phyloP scores from a whole-genome alignment of 23 tunicate species.

The Clavelina lepadiformis region DNA sequence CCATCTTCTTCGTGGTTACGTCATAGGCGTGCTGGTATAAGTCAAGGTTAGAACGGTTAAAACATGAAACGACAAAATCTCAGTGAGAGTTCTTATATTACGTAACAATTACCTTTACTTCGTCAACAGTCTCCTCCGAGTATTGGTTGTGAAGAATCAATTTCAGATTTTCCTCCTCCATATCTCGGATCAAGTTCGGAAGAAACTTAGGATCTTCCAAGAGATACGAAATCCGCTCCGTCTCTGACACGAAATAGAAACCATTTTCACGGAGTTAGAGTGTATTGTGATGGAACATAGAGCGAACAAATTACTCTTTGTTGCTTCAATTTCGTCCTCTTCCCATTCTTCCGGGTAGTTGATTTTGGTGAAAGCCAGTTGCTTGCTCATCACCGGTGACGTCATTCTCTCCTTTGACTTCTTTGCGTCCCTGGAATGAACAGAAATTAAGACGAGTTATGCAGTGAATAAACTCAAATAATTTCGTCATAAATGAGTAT shows the following conservation, averaged over 20 bases:
- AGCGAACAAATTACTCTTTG: too few relatives aligned
- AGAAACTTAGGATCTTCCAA: conserved; percentile 25
- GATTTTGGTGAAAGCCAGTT: conserved; percentile 16
- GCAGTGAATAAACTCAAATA: too few relatives aligned
- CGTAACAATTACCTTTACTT: conserved; percentile 46
- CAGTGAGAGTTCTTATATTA: too few relatives aligned
- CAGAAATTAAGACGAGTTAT: too few relatives aligned
- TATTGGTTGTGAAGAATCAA: conserved; percentile 42
- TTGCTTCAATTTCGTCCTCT: not conserved
- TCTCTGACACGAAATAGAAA: not conserved
- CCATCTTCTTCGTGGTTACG: not conserved
- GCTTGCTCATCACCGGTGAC: too few relatives aligned
- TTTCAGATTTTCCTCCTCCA: conserved; percentile 61
- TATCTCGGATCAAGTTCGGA: conserved; percentile 18
- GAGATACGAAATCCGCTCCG: not conserved
- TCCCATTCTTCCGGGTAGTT: conserved; percentile 53
- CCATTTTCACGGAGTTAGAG: not conserved
- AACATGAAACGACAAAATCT: too few relatives aligned
- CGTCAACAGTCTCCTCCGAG: conserved; percentile 50
- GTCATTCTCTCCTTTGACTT: too few relatives aligned
- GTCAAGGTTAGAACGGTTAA: too few relatives aligned
- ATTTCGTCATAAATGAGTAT: too few relatives aligned
- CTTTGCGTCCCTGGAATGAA: too few relatives aligned
- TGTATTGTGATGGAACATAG: not conserved
- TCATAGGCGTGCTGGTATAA: not conserved